These are phyloP conservation scores for Neodiprion lecontei DNA, from an alignment of 1,140 invertebrate genomes.

Conservation along the genomic window DNA sequence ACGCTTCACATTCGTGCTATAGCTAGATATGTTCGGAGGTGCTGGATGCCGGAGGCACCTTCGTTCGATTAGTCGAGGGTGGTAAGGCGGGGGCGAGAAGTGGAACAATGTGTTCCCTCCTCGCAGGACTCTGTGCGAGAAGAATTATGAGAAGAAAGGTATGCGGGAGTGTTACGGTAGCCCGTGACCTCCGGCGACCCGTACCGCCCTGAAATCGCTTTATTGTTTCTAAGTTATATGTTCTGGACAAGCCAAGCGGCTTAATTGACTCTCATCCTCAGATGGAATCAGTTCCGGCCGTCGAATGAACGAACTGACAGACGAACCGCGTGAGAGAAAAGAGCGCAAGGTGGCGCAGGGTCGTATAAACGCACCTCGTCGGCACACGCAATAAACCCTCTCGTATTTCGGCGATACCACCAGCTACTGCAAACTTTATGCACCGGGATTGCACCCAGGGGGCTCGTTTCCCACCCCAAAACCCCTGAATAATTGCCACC, in stretches of 20 bases:
- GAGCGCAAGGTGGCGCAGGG: neutral
- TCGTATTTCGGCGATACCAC: neutral
- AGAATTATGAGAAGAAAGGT: neutral
- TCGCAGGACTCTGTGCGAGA: neutral
- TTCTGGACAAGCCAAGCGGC: neutral
- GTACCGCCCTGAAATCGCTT: neutral
- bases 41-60: too few relatives aligned
- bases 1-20: too few relatives aligned
- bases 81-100: too few relatives aligned
- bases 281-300: slow-evolving; percentile 10
- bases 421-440: neutral
- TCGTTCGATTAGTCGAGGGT: too few relatives aligned
- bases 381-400: neutral
- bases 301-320: neutral
- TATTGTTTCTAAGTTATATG: neutral
- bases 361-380: neutral
- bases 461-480: neutral
- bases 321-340: neutral
- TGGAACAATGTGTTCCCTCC: too few relatives aligned
- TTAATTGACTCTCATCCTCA: slow-evolving; percentile 9
- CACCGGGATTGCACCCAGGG: neutral
- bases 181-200: neutral
- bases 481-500: slow-evolving; percentile 11
- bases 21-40: too few relatives aligned
- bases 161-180: slow-evolving; percentile 7